A percentile compares a stretch with the other conserved stretches of the same genome.
These are phyloP conservation scores for Mya arenaria DNA, from an alignment of 1,140 invertebrate species.

Conservation along the genomic window DNA sequence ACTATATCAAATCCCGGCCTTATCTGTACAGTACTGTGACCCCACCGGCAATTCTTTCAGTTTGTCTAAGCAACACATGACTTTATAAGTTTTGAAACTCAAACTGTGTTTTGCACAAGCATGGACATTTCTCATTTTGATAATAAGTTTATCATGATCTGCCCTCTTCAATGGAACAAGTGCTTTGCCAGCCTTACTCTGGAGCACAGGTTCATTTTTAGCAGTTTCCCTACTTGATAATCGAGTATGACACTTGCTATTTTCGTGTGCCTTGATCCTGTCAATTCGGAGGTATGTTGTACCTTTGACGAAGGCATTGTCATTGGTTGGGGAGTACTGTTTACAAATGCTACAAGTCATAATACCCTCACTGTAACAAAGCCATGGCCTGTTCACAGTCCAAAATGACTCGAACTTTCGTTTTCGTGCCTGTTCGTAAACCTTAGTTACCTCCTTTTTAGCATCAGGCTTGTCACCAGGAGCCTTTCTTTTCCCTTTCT, in stretches of 20 bases:
- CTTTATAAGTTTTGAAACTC: conserved; percentile 25
- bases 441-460: no score
- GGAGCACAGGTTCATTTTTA: not conserved
- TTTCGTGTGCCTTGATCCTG: not conserved
- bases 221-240: not conserved
- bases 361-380: not conserved
- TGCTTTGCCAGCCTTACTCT: not conserved
- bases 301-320: conserved; percentile 1
- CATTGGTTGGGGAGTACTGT: not conserved
- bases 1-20: not conserved
- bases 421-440: not conserved
- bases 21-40: not conserved
- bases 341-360: not conserved
- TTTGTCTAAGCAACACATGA: conserved; percentile 1
- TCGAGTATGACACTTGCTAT: not conserved
- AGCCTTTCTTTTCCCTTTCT: no score
- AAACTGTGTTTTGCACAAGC: conserved; percentile 13
- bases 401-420: not conserved
- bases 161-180: not conserved
- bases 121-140: conserved; percentile 24
- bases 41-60: not conserved
- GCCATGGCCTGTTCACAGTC: not conserved
- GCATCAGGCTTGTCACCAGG: no score
- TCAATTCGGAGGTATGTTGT: not conserved
- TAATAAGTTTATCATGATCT: conserved; percentile 18